phyloP scores from a whole-genome alignment of 2,888 invertebrate species.

The Ophion ellenae region DNA sequence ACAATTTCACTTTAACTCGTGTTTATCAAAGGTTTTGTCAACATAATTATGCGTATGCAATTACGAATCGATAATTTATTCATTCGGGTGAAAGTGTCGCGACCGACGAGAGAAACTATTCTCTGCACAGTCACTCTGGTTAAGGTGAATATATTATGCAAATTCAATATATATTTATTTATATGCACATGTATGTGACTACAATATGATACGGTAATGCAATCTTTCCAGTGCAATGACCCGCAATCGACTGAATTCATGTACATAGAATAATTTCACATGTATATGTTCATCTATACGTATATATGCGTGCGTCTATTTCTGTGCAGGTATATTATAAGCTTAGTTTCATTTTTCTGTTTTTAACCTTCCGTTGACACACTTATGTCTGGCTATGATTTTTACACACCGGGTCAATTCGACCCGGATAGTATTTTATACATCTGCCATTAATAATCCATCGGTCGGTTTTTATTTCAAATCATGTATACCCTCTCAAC shows the following conservation, averaged over 20 bases:
- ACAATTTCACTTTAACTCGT: conserved; percentile 15
- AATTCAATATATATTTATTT: conserved; percentile 54
- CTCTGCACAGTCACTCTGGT: conserved; percentile 30
- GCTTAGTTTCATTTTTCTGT: conserved; percentile 46
- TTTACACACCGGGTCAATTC: too few species aligned
- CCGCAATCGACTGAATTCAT: conserved; percentile 68
- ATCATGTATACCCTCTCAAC: too few species aligned
- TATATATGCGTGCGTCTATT: background rate
- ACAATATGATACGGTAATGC: conserved; percentile 65
- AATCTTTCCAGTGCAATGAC: conserved; percentile 77
- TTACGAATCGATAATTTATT: conserved; percentile 35
- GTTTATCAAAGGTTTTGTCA: conserved; percentile 20
- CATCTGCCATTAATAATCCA: too few species aligned
- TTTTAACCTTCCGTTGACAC: conserved; percentile 1
- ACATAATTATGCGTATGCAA: conserved; percentile 4
- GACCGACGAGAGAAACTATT: conserved; percentile 1
- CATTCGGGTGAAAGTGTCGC: conserved; percentile 18
- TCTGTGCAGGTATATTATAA: background rate
- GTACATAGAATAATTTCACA: conserved; percentile 67
- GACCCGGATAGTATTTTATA: too few species aligned
- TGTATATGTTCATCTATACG: background rate
- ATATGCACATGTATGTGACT: conserved; percentile 26
- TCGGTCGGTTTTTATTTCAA: too few species aligned
- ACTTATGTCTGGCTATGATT: too few species aligned
- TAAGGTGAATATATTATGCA: conserved; percentile 20